Evolutionary conservation across 2,888 invertebrate species (phyloP).

Genomic region (Andrena flavipes): DNA sequence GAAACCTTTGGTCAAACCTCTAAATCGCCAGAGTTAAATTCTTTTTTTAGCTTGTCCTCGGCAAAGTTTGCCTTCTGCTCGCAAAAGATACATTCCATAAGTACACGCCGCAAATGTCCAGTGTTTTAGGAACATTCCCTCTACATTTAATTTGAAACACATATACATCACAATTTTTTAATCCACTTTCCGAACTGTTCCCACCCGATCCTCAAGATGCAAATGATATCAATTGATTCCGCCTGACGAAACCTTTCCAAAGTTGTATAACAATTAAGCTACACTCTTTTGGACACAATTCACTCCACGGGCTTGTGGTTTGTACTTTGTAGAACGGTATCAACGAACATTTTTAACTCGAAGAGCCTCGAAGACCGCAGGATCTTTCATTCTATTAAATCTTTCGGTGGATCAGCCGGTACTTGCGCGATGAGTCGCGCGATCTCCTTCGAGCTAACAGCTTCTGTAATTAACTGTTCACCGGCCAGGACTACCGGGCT

Average conservation of each 20-base stretch:
- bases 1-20: conserved; percentile 50
- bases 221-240: no score
- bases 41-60: conserved; percentile 72
- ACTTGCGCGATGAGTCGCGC: background rate
- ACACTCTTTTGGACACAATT: no score
- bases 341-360: no score
- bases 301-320: no score
- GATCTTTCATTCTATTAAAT: background rate
- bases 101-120: background rate
- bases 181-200: no score
- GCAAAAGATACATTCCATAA: conserved; percentile 20
- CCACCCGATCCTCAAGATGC: no score
- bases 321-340: no score
- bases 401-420: background rate
- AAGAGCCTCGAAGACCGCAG: background rate
- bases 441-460: conserved; percentile 34
- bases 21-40: conserved; percentile 79
- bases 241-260: no score
- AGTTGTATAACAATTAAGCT: no score
- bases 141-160: background rate
- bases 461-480: conserved; percentile 71
- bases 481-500: conserved; percentile 65
- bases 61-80: conserved; percentile 27
- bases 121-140: background rate
- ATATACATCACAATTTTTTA: no score